phyloP scores from a whole-genome alignment of 2,797 vertebrate species.

The Psittacula echo region DNA sequence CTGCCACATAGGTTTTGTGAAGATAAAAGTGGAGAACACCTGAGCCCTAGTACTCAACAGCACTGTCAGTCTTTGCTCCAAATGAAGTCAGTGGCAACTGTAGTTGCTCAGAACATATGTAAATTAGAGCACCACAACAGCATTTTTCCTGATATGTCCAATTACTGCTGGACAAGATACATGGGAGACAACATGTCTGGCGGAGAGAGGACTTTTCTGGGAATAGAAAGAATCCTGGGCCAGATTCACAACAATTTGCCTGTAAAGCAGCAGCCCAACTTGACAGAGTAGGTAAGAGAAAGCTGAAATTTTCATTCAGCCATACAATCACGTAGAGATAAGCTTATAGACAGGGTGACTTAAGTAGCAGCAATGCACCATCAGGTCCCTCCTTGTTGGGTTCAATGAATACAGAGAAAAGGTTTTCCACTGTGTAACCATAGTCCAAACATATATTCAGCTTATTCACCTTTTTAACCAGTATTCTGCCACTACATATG shows the following conservation, averaged over 20 bases:
- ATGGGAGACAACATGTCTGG: background rate
- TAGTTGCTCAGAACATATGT: constrained; percentile 31
- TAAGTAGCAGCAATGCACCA: background rate
- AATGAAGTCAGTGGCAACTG: constrained; percentile 13
- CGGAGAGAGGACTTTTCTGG: background rate
- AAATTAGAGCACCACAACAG: constrained; percentile 5
- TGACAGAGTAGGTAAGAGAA: background rate
- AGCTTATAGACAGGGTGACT: background rate
- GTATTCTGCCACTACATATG: background rate
- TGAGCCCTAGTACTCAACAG: background rate
- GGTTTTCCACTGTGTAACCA: background rate
- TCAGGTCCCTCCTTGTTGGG: background rate
- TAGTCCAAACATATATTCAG: background rate
- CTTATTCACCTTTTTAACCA: background rate
- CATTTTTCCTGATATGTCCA: background rate
- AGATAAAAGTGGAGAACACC: background rate
- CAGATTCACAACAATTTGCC: background rate
- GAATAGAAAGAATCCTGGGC: background rate
- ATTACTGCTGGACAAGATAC: constrained; percentile 32
- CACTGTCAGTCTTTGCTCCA: background rate
- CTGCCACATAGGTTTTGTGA: background rate
- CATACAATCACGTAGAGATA: background rate
- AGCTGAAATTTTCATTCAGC: background rate
- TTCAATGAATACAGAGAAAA: background rate
- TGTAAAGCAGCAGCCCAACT: background rate